Base-by-base conservation (phyloP, 2,888 invertebrate species). In the Cybosia mesomella region DNA sequence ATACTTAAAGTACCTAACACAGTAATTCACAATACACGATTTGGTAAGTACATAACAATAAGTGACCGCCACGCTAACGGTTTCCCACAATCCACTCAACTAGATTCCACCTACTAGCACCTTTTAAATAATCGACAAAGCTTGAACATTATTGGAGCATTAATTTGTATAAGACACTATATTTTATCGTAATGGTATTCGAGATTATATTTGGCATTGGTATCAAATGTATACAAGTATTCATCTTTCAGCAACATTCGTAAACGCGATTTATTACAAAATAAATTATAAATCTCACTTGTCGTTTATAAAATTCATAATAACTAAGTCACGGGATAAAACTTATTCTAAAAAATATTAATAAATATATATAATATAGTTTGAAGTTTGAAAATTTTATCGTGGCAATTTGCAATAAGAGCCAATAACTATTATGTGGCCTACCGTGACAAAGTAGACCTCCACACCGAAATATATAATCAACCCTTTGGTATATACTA, bases 291-390 rank as follows among this genome's bases (percentile, higher is more conserved):
- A 87, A 85, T 88, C 86, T 86, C 87, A 88, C 86, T 87, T 85
- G 85, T 87, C 83, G 78, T 87, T 89, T 87, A 81, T 84, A 84
- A 85, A 86, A 86, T 79, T 77, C 77, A 82, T 79, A 80, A 78
- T 69, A 76, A 77, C 79, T 80, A 81, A 83, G 81, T 85, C 86
- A 81, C 78, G 79, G 79, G 83, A 73, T 66, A 73, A 83, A 85
- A 85, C 82, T 84, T 88, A 87, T 84, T 83, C 88, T 89, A 88
- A 90, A 81, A 86, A 79, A 85, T 81, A 87, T 80, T 82, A 73
- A 72, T 69, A 80, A 77, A 76, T 67, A 76, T 71, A 83, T 79
- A 70, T 83, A 82, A 80, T 81, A 39, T 39, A 39, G 8, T 85
- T 87, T 43, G n/a, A n/a, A 24, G 39, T 60, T 43, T 28, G 10